Base-by-base conservation (phyloP, 2,797 vertebrate species). In the Gambelia wislizenii region DNA sequence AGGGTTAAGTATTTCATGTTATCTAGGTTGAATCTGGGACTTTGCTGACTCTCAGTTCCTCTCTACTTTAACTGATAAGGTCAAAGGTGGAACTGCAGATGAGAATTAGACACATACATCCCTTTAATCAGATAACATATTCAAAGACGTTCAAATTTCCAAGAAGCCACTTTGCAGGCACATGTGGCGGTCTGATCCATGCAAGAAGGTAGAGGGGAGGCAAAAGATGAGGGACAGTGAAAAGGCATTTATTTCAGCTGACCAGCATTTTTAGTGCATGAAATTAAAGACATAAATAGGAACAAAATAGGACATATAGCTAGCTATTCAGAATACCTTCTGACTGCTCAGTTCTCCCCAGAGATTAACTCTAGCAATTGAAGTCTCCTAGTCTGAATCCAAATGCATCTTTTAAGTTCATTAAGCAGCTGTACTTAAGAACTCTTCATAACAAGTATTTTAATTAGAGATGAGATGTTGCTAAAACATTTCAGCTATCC, bases 361-460 rank as follows among this genome's bases (percentile, higher is more conserved):
- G 97, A 97, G 97, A 96, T 89, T 82, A 95, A 93, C 92, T 94
- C 92, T 92, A 96, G 64, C 87, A 70, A 93, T 83, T 93, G 93
- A 97, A 96, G 93, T 87, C 96, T 96, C 95, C 96, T 91, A 95
- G 95, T 94, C 94, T 90, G 93, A 94, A 96, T 97, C 95, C 93
- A 96, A 96, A 97, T 96, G 93, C 90, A 93, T 94, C 94, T 89
- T 93, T 93, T 95, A 97, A 97, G 95, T 98, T 98, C 95, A 97
- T 97, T 97, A 97, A 97, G 92, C 96, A 93, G 84, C 85, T 78
- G 7, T 90, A 94, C 94, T 97, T 97, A 96, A 96, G 92, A 95
- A 96, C 92, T 91, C 47, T 96, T 96, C 92, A 70, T 91, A 96
- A 94, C 91, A 96, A 96, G 92, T 95, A 93, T 92, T 96, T 96